Base-by-base conservation (phyloP, 1,140 invertebrate genomes). In the Teleopsis dalmanni region DNA sequence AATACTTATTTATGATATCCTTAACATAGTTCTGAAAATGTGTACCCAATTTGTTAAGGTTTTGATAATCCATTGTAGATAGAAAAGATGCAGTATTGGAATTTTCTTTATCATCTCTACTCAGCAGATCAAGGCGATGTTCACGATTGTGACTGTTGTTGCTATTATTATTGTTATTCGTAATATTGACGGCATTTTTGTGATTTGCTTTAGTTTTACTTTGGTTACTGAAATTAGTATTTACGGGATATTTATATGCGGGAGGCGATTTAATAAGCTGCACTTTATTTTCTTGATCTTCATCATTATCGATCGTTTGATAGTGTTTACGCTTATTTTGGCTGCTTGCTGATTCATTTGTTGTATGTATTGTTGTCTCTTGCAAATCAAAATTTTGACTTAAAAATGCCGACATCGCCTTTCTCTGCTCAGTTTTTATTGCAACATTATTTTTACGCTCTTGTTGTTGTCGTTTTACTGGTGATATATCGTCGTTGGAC, bases 221-320 rank as follows among this genome's bases (percentile, higher is more conserved):
- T 27, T 47, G 59, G 25, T 41, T 64, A 23, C 56, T 64, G 25
- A 38, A 56, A 27, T 56, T 57, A 34, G 55, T 50, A 47, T 60
- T 60, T 45, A 51, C 56, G 19, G 57, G 65, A 25, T 60, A 42
- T 67, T 62, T 64, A 53, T 68, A 62, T 59, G 65, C 65, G 65
- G 65, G 65, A 69, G 65, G 65, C 65, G 65, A 69, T 69, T 63
- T 69, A 65, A 65, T 69, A 69, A 68, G 65, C 65, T 69, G 65
- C 62, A 61, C 56, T 59, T 62, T 59, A 59, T 65, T 57, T 48
- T 62, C 57, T 53, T 55, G 59, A 50, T 56, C 42, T 47, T 53
- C 47, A 49, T 48, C 19, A 23, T 53, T 43, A 18, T 19, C 29
- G 14, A n/a, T n/a, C 4, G 25, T 22, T 41, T 31, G 16, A 3